Percentiles rank a stretch among this genome's conserved stretches.
phyloP scores from a whole-genome alignment of 1,140 invertebrate species.

The Dendrolimus punctatus region DNA sequence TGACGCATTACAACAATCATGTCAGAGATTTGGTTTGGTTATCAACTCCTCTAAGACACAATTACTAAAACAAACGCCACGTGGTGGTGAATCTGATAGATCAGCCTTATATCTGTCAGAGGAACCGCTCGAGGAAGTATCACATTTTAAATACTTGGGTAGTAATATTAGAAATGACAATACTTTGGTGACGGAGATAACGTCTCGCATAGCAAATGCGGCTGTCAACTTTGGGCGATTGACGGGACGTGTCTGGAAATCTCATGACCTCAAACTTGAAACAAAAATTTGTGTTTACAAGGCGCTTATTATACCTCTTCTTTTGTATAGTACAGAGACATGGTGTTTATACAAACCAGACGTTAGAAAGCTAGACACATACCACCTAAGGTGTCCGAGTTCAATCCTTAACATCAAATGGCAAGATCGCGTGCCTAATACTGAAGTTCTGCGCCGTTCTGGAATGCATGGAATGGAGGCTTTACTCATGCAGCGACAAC shows the following conservation, averaged over 20 bases:
- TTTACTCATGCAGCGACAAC: too few relatives aligned
- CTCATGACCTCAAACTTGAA: conserved; percentile 9
- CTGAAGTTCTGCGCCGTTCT: too few relatives aligned
- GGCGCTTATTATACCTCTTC: conserved; percentile 5
- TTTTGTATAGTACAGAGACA: conserved; percentile 7
- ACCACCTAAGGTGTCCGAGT: conserved; percentile 5
- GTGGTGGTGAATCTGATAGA: conserved; percentile 1
- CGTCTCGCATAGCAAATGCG: conserved; percentile 6
- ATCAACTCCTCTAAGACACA: conserved; percentile 16
- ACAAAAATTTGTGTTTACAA: conserved; percentile 8
- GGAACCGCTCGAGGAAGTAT: conserved; percentile 12
- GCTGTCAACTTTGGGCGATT: conserved; percentile 8
- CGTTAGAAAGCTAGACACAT: conserved; percentile 9
- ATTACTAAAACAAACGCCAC: conserved; percentile 15
- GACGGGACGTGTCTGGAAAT: conserved; percentile 9
- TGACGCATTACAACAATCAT: conserved; percentile 10
- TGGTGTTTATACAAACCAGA: conserved; percentile 9
- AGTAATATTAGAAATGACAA: conserved; percentile 6
- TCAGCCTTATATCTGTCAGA: conserved; percentile 6
- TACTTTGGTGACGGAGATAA: conserved; percentile 7
- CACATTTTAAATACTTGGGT: conserved; percentile 12
- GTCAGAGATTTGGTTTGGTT: conserved; percentile 17
- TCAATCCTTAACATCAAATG: conserved; percentile 6
- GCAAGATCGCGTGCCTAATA: neutral
- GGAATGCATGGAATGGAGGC: too few relatives aligned